Evolutionary conservation across 2,797 vertebrate species (phyloP), one percentile per base, ranked within the genome.

Genomic region (Poecilia gillii): DNA sequence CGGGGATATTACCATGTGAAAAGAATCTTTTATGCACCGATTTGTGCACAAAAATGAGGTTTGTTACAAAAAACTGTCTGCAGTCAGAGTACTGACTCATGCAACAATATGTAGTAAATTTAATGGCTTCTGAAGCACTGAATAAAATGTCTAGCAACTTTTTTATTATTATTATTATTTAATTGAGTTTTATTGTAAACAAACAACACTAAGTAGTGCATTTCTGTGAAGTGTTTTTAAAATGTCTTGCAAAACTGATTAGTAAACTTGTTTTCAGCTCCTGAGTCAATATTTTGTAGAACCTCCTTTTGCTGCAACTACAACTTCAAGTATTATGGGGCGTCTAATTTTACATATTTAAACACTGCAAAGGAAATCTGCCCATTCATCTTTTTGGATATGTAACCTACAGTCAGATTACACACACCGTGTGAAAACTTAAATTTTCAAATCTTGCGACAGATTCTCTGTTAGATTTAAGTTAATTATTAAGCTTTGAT

Each of bases 21-120:
- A 78, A 76, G 77, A 78, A 87, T 90, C 74, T 90, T 86, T 84
- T 79, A 76, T 72, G 36, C 68, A 83, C 77, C 75, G 85, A 91
- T 81, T 85, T 91, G 87, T 93, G 84, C 66, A 78, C 13, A 80
- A 80, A 75, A 74, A 14, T 68, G 39, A 53, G 51, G 28, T 55
- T 14, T 9, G 81, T 77, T 72, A 71, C 53, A 46, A 59, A 66
- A 76, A 76, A 86, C 86, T 78, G 75, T 73, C 81, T 87, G 84
- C 31, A 49, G 77, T 62, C 20, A 79, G 64, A 77, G 64, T 45
- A 70, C 13, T 81, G 74, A 81, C 16, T n/a, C n/a, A 55, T 59
- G 41, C 4, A 82, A 39, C 55, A 79, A 51, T 23, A 64, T 43
- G 12, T n/a, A 13, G 64, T 41, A 68, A 25, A 41, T 23, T 36